A percentile compares a stretch with the other conserved stretches of the same genome.
These are phyloP conservation scores for Notolabrus celidotus DNA, from an alignment of 2,797 vertebrate genomes.

Conservation along the genomic window DNA sequence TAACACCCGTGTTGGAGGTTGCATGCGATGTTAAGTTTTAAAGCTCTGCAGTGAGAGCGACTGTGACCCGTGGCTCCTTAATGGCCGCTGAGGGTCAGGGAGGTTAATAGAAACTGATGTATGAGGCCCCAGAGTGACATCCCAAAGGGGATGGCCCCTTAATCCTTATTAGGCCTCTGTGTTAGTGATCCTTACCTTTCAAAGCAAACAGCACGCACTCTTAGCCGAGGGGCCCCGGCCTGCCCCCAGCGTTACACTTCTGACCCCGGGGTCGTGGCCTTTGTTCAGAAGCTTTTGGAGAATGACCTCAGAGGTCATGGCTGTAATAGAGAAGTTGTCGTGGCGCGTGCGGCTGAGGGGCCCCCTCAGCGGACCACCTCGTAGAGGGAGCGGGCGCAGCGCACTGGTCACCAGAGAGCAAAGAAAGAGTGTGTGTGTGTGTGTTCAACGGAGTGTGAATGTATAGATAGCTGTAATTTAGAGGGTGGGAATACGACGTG, in stretches of 20 bases:
- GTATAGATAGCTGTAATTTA: slow-evolving; percentile 38
- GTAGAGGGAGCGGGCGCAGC: slow-evolving; percentile 56
- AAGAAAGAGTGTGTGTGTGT: slow-evolving; percentile 37
- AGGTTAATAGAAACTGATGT: slow-evolving; percentile 86
- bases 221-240: slow-evolving; percentile 88
- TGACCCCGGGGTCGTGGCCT: slow-evolving; percentile 96
- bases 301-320: slow-evolving; percentile 90
- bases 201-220: slow-evolving; percentile 93
- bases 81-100: slow-evolving; percentile 78
- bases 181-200: slow-evolving; percentile 95
- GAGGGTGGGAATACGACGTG: slow-evolving; percentile 17
- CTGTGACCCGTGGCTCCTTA: slow-evolving; percentile 73
- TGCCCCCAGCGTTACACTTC: slow-evolving; percentile 91
- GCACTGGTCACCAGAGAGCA: slow-evolving; percentile 36
- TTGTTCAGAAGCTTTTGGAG: slow-evolving; percentile 95
- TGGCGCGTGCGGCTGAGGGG: slow-evolving; percentile 89
- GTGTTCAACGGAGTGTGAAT: slow-evolving; percentile 35
- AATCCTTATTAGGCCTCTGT: slow-evolving; percentile 98
- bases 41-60: slow-evolving; percentile 52
- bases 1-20: slow-evolving; percentile 20
- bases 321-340: slow-evolving; percentile 94
- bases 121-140: slow-evolving; percentile 84
- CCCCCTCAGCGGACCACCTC: slow-evolving; percentile 81
- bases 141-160: slow-evolving; percentile 93
- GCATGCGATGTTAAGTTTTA: slow-evolving; percentile 48